Conservation (phyloP, 2,113 vertebrate species). For the Pavo muticus region DNA sequence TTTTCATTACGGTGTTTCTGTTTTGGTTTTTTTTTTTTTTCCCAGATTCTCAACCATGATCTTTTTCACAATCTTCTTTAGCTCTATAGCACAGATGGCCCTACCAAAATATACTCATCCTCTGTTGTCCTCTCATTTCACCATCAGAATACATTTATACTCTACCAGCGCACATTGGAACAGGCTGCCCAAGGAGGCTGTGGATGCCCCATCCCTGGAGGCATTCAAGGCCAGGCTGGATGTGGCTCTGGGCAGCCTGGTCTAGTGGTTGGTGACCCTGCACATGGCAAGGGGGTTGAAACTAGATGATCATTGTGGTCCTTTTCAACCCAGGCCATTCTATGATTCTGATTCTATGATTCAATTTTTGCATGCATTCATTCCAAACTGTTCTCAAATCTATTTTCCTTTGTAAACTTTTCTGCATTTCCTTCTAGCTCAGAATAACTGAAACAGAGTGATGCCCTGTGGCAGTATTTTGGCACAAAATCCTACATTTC, state of each 20-base stretch:
- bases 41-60: neutral
- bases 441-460: neutral
- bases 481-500: neutral
- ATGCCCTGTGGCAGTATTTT: neutral
- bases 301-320: too few relatives aligned
- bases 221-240: too few relatives aligned
- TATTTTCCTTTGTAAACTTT: neutral
- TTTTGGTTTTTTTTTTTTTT: neutral
- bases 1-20: neutral
- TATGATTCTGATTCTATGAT: too few relatives aligned
- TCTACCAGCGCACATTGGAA: neutral
- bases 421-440: neutral
- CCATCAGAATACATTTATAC: neutral
- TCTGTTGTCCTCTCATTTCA: neutral
- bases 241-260: too few relatives aligned
- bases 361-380: accelerated
- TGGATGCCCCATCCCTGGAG: too few relatives aligned
- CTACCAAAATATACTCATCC: neutral
- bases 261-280: too few relatives aligned
- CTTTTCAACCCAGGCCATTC: too few relatives aligned
- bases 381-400: neutral
- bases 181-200: too few relatives aligned
- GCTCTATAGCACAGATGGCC: neutral
- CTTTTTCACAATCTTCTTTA: neutral
- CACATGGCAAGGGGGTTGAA: too few relatives aligned